Base-by-base conservation (phyloP, 2,888 invertebrate species). In the Mythimna loreyi region DNA sequence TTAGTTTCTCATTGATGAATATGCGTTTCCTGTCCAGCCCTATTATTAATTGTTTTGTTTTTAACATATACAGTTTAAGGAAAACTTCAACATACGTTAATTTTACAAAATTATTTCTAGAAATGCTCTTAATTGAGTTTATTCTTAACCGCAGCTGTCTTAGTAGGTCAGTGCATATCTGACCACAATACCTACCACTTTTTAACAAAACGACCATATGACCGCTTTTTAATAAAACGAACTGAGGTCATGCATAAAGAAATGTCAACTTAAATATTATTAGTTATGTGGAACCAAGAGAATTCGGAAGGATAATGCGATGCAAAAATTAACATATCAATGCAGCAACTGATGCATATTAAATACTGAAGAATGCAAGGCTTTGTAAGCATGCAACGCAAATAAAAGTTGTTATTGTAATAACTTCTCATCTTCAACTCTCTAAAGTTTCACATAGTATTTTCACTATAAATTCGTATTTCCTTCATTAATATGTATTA, bases 121-220 rank as follows among this genome's bases (percentile, higher is more conserved):
- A 80, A 77, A 60, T 78, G 52, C 43, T 43, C 60, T 58, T 28
- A 66, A 74, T 66, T 55, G 61, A 70, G 45, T 67, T 40, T 71
- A 33, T 77, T 62, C 30, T 66, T 55, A 33, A 66, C 78, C 65
- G 45, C 75, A 75, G 53, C 64, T 58, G 36, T 57, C 40, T 56
- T 50, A 70, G 67, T 83, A 81, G 81, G 81, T 82, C 81, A 81
- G 50, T 43, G 49, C 62, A 63, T 75, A 74, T 67, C 67, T 65
- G 58, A 80, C 81, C 83, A 72, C 83, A 83, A 59, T 67, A 66
- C 64, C 6, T 63, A 66, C 62, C 3, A 59, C 63, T 70, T 61
- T 78, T 66, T 65, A 81, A 73, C 71, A 73, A 73, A 66, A n/a
- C 47, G 59, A 65, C 53, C 50, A 59, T 60, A 63, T 56, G 55